Evolutionary conservation across 1,140 invertebrate species (phyloP).

Genomic region (Sarcophaga bullata): DNA sequence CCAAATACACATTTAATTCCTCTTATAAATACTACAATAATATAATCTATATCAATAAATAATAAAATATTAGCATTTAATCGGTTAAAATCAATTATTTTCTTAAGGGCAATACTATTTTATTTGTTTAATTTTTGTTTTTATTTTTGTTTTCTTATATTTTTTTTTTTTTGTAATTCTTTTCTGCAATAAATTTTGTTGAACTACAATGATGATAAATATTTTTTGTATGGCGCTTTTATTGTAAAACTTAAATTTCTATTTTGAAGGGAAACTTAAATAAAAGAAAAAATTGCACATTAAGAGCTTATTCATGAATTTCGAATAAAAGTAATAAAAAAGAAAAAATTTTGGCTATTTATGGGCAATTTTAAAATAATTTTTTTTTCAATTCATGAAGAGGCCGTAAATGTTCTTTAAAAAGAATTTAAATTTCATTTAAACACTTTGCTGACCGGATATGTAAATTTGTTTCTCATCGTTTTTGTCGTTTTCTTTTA

Average conservation of each 20-base stretch:
- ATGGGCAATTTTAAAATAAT: too few species aligned
- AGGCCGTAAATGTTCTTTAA: neutral
- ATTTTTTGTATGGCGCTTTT: neutral
- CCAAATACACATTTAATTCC: conserved; percentile 36
- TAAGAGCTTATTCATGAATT: neutral
- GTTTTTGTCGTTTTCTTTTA: conserved; percentile 32
- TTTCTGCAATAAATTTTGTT: too few species aligned
- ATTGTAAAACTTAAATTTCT: neutral
- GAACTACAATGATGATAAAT: too few species aligned
- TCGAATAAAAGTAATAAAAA: too few species aligned
- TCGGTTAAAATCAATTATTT: conserved; percentile 31
- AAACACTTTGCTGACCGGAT: conserved; percentile 22
- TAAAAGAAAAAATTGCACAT: neutral
- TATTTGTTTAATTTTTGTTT: conserved; percentile 16
- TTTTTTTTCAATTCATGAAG: too few species aligned
- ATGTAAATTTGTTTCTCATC: conserved; percentile 17
- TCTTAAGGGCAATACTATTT: neutral
- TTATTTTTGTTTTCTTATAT: neutral
- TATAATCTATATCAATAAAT: conserved; percentile 29
- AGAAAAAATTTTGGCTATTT: too few species aligned
- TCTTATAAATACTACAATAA: conserved; percentile 33
- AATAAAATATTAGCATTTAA: conserved; percentile 32
- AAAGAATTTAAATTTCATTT: conserved; percentile 4
- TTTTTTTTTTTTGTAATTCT: neutral
- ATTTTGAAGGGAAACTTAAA: neutral